Percentiles rank a stretch among this genome's conserved stretches.
These are phyloP conservation scores for Pristionchus fissidentatus DNA, from an alignment of 2,888 invertebrate genomes.

Conservation along the genomic window DNA sequence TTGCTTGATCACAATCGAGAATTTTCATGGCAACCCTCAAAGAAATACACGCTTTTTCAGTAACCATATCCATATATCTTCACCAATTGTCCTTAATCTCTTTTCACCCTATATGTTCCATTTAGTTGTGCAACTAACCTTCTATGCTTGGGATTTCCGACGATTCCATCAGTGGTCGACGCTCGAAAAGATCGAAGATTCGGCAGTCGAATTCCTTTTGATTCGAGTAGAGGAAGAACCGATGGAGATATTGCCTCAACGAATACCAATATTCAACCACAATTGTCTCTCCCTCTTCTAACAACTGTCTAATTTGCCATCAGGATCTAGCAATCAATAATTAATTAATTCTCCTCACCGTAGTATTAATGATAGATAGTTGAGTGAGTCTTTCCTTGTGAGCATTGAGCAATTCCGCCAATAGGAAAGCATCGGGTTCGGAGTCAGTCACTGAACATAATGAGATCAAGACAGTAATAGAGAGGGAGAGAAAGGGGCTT, in stretches of 20 bases:
- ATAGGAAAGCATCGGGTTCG: constrained; percentile 55
- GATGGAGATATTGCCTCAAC: constrained; percentile 56
- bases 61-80: neutral
- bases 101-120: too few species aligned
- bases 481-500: neutral
- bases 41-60: neutral
- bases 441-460: constrained; percentile 2
- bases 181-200: constrained; percentile 54
- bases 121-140: too few species aligned
- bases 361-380: constrained; percentile 59
- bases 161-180: constrained; percentile 61
- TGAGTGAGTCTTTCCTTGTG: constrained; percentile 56
- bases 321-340: neutral
- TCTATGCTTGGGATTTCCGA: constrained; percentile 53
- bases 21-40: neutral
- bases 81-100: neutral
- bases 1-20: too few species aligned
- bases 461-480: neutral
- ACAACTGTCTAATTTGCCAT: neutral
- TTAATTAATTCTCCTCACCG: constrained; percentile 50
- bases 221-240: constrained; percentile 52
- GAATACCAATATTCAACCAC: too few species aligned
- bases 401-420: constrained; percentile 57
- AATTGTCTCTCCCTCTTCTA: neutral
- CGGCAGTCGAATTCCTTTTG: constrained; percentile 54